Evolutionary conservation across 2,113 vertebrate species (phyloP).

Genomic region (Platichthys flesus): DNA sequence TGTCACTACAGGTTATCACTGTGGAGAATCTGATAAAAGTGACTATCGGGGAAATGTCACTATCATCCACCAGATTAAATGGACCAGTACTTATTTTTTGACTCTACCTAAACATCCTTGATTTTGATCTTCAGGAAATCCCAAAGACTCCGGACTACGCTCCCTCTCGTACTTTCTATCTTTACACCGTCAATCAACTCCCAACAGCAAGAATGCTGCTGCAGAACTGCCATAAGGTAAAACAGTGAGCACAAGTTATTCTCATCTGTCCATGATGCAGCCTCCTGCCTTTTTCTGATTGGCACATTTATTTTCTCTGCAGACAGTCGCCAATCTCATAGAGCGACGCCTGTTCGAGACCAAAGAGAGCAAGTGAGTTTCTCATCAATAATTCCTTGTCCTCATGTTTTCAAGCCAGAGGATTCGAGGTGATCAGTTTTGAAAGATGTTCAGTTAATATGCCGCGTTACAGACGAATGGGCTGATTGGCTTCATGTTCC

Average conservation of each 20-base stretch:
- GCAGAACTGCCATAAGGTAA: slow-evolving; percentile 93
- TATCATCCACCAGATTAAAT: background rate
- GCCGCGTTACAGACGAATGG: background rate
- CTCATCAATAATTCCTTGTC: background rate
- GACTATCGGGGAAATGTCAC: background rate
- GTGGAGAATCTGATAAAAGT: slow-evolving; percentile 6
- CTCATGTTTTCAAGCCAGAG: background rate
- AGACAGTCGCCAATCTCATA: slow-evolving; percentile 94
- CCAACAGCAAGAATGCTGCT: slow-evolving; percentile 88
- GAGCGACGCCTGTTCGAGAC: slow-evolving; percentile 90
- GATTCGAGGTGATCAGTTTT: background rate
- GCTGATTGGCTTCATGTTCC: slow-evolving; percentile 19
- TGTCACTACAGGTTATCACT: background rate
- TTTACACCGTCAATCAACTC: slow-evolving; percentile 90
- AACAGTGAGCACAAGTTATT: background rate
- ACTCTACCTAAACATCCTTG: background rate
- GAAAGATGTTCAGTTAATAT: background rate
- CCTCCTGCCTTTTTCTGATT: background rate
- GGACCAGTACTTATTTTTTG: background rate
- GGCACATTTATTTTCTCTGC: slow-evolving; percentile 34
- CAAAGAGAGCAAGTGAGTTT: slow-evolving; percentile 94
- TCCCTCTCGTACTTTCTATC: slow-evolving; percentile 94
- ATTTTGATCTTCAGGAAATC: slow-evolving; percentile 85
- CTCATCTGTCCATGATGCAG: background rate
- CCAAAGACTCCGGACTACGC: slow-evolving; percentile 95